A percentile compares a stretch with the other conserved stretches of the same genome.
Conservation (phyloP, 2,888 invertebrate genomes). For the Apantesis nais region DNA sequence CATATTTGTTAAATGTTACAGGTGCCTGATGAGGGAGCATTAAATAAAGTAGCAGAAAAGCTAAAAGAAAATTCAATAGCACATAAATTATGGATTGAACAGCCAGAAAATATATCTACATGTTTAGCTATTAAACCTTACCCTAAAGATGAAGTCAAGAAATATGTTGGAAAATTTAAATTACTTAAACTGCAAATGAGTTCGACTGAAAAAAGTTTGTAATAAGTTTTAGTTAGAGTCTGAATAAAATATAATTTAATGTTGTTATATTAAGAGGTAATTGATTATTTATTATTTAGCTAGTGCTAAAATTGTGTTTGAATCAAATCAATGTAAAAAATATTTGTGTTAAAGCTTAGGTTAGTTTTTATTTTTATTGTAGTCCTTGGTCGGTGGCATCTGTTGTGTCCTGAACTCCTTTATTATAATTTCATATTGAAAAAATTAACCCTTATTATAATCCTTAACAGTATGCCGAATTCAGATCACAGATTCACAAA, state of each 20-base stretch:
- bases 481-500: too few relatives aligned
- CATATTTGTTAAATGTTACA: conserved; percentile 64
- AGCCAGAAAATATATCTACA: conserved; percentile 98
- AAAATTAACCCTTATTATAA: too few relatives aligned
- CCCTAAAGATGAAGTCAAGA: conserved; percentile 92
- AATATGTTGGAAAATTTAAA: conserved; percentile 94
- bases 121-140: conserved; percentile 98
- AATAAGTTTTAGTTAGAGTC: neutral
- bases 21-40: conserved; percentile 91
- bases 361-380: too few relatives aligned
- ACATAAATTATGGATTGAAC: conserved; percentile 98
- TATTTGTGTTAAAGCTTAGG: too few relatives aligned
- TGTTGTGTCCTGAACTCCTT: too few relatives aligned
- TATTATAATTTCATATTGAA: too few relatives aligned
- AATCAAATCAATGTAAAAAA: too few relatives aligned
- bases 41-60: conserved; percentile 88
- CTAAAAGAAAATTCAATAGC: conserved; percentile 90
- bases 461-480: too few relatives aligned
- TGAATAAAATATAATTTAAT: neutral
- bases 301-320: too few relatives aligned
- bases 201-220: conserved; percentile 8
- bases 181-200: conserved; percentile 84
- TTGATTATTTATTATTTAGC: neutral
- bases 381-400: too few relatives aligned
- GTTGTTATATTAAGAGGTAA: neutral